A percentile compares a stretch with the other conserved stretches of the same genome.
phyloP scores from a whole-genome alignment of 1,140 invertebrate genomes.

The Phocides pigmalion region DNA sequence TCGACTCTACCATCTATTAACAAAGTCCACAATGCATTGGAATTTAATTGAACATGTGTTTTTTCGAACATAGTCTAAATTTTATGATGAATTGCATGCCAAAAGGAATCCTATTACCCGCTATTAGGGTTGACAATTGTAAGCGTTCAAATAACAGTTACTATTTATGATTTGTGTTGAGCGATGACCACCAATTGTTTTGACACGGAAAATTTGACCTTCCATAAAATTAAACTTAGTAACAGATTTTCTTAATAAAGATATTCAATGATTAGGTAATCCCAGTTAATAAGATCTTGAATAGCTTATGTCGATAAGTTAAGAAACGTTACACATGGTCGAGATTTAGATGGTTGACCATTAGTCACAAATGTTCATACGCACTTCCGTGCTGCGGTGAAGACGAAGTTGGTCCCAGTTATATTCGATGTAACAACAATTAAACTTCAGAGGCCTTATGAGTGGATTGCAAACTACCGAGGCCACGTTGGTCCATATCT shows the following conservation, averaged over 20 bases:
- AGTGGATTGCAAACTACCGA: no score
- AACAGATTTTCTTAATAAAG: neutral
- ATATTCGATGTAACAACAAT: no score
- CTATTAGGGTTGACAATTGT: neutral
- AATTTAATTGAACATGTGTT: neutral
- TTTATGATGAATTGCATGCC: neutral
- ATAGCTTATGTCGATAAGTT: no score
- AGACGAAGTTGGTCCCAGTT: no score
- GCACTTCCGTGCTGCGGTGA: no score
- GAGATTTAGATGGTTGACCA: no score
- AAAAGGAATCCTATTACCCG: slow-evolving; percentile 3
- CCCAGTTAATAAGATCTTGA: no score
- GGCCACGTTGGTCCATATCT: no score
- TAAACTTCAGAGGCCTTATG: no score
- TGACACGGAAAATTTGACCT: slow-evolving; percentile 10
- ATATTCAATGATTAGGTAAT: neutral
- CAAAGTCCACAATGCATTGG: slow-evolving; percentile 43
- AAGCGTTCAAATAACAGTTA: neutral
- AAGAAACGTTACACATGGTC: no score
- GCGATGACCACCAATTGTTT: slow-evolving; percentile 20
- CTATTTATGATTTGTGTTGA: neutral
- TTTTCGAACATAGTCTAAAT: neutral
- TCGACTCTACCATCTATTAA: slow-evolving; percentile 38
- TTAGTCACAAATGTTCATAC: no score
- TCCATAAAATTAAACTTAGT: slow-evolving; percentile 1